Evolutionary conservation across 2,888 invertebrate genomes (phyloP), one percentile per base, ranked within the genome.

Genomic region (Coecobrya sp.): DNA sequence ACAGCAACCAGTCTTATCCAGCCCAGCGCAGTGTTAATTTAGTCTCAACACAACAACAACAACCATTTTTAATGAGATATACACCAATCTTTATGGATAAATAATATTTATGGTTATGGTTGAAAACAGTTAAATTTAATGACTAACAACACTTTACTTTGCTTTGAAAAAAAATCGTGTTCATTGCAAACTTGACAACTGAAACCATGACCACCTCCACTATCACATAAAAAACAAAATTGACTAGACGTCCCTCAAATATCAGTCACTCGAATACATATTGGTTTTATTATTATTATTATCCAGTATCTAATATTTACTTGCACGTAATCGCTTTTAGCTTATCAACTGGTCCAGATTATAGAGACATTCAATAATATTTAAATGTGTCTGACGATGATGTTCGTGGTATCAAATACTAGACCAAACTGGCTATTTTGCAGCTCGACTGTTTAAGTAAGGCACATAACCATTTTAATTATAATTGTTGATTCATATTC

Each of bases 131-230:
- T 25, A 16, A 25, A 76, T 76, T 76, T 76, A 76, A 45, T 49
- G 73, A 25, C 22, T 76, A 0, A 42, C 42, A 79, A 52, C 27
- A 25, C 27, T 81, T 22, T 52, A 11, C 30, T 70, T 27, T n/a
- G 2, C 13, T 52, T 36, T 36, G 8, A 22, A 76, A 49, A 76
- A 81, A 65, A n/a, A n/a, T n/a, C n/a, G 19, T 81, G 79, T 81
- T 68, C 68, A 68, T 49, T 1, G 30, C 25, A 11, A 81, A 55
- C n/a, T 65, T 65, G 79, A 81, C 49, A 36, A 49, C 65, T 65
- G 45, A 65, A 81, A 81, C 88, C 88, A 81, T 88, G 88, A 88
- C 88, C 88, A 88, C 88, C 81, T 42, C 81, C 88, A 88, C 88
- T 27, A 45, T 13, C 79, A 79, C 88, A 55, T 5, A 73, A 73